A percentile compares a stretch with the other conserved stretches of the same genome.
Evolutionary conservation across 1,140 invertebrate species (phyloP).

Genomic region (Agrilus planipennis): DNA sequence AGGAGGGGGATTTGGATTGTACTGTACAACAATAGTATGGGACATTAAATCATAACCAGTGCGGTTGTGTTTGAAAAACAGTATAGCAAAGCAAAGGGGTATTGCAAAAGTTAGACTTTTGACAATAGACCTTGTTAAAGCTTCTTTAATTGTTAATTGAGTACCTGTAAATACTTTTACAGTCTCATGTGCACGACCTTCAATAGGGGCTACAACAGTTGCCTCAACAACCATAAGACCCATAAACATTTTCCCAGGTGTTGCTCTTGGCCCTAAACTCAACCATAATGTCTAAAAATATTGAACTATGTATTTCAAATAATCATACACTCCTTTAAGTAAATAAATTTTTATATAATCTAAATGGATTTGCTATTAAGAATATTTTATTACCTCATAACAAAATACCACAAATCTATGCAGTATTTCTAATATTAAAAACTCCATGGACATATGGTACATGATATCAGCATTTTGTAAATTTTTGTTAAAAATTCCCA

Average conservation of each 20-base stretch:
- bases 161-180: slow-evolving; percentile 6
- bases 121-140: slow-evolving; percentile 9
- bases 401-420: slow-evolving; percentile 14
- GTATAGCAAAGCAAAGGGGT: slow-evolving; percentile 13
- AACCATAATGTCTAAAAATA: slow-evolving; percentile 5
- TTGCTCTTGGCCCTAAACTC: background rate
- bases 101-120: slow-evolving; percentile 15
- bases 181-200: slow-evolving; percentile 3
- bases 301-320: no score
- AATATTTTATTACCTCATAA: slow-evolving; percentile 14
- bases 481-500: slow-evolving; percentile 13
- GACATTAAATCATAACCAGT: slow-evolving; percentile 16
- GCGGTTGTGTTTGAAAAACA: slow-evolving; percentile 14
- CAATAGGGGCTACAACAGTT: background rate
- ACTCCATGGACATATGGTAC: slow-evolving; percentile 13
- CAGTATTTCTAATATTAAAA: slow-evolving; percentile 12
- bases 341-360: background rate
- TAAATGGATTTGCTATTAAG: background rate
- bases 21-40: slow-evolving; percentile 15
- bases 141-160: slow-evolving; percentile 10
- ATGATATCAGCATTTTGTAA: slow-evolving; percentile 13
- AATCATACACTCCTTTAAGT: no score
- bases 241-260: slow-evolving; percentile 4
- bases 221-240: slow-evolving; percentile 1
- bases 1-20: slow-evolving; percentile 11